These are phyloP conservation scores for Buceros bicornis DNA, from an alignment of 2,797 vertebrate species.

Conservation along the genomic window DNA sequence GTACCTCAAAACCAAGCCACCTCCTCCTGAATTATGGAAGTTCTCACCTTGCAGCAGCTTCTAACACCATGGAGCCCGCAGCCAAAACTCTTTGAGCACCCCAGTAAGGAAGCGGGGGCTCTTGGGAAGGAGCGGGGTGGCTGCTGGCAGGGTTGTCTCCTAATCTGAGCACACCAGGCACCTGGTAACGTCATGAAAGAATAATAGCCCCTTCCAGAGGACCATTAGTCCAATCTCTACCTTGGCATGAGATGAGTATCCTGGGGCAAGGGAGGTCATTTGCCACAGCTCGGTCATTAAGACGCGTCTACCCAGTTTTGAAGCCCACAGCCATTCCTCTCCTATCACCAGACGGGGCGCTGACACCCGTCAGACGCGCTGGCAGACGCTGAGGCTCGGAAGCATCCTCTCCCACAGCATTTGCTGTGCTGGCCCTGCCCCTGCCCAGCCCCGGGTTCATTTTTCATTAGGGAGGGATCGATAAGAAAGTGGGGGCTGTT, in stretches of 20 bases:
- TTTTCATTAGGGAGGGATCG: slow-evolving; percentile 83
- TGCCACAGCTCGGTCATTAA: background rate
- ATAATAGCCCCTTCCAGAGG: background rate
- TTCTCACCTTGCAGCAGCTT: background rate
- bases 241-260: background rate
- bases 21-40: background rate
- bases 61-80: background rate
- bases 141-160: background rate
- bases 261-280: background rate
- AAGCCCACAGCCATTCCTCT: background rate
- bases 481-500: slow-evolving; percentile 77
- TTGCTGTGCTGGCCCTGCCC: slow-evolving; percentile 42
- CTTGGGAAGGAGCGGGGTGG: background rate
- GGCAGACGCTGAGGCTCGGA: background rate
- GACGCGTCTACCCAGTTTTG: rapidly evolving
- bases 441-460: slow-evolving; percentile 65
- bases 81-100: background rate
- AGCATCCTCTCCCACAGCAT: background rate
- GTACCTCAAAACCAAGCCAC: background rate
- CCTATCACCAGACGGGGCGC: background rate
- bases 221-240: background rate
- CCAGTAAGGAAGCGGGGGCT: rapidly evolving
- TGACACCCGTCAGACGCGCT: background rate
- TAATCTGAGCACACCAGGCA: background rate
- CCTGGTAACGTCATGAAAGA: background rate